These are phyloP conservation scores for Euura lappo DNA, from an alignment of 1,140 invertebrate genomes.

Conservation along the genomic window DNA sequence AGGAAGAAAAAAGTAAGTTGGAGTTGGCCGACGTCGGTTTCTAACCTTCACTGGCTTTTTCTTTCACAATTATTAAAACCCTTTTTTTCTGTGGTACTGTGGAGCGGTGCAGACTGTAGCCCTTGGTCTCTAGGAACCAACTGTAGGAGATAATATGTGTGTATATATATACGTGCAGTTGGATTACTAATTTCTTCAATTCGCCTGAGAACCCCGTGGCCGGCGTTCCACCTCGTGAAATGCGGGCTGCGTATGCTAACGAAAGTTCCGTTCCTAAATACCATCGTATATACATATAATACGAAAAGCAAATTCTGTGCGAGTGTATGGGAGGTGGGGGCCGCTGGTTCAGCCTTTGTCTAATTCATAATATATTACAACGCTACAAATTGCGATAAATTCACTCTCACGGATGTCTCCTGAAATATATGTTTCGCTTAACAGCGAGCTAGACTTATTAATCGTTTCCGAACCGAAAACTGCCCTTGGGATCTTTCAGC, in stretches of 20 bases:
- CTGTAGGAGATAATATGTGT: neutral
- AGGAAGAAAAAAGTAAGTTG: no score
- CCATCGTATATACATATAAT: constrained; percentile 29
- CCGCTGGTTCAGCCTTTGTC: constrained; percentile 34
- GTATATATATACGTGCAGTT: constrained; percentile 3
- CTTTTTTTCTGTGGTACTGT: neutral
- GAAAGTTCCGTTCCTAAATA: constrained; percentile 7
- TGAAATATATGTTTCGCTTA: neutral
- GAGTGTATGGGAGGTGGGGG: constrained; percentile 24
- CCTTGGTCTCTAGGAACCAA: neutral
- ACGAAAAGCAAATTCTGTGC: constrained; percentile 37
- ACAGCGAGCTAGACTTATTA: neutral
- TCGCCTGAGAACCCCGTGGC: constrained; percentile 6
- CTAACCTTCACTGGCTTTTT: neutral
- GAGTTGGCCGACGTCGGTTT: neutral
- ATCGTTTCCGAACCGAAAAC: constrained; percentile 2
- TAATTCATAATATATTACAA: constrained; percentile 45
- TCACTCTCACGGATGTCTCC: neutral
- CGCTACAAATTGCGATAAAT: constrained; percentile 13
- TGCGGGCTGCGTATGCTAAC: constrained; percentile 12
- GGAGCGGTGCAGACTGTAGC: neutral
- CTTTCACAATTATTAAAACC: neutral
- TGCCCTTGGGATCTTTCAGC: neutral
- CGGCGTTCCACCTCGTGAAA: constrained; percentile 2
- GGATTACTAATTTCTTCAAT: constrained; percentile 19